Base-by-base conservation (phyloP, 1,140 invertebrate genomes). In the Vanessa atalanta region DNA sequence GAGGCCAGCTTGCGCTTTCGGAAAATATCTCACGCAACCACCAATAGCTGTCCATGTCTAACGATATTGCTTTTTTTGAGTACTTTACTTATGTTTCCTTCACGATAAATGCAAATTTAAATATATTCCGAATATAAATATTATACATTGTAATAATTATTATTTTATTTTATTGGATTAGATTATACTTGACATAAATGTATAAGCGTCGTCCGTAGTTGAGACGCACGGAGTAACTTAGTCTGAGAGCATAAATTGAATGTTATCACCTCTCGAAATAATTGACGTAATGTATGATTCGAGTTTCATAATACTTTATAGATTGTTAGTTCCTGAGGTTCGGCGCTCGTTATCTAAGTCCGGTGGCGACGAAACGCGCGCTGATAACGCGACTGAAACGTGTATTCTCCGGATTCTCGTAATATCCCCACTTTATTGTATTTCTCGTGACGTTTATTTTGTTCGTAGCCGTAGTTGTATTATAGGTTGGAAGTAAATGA, bases 1-100 rank as follows among this genome's bases (percentile, higher is more conserved):
- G 73, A 71, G 15, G 50, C 67, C 3, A 47, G 20, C n/a, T 55
- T 75, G 53, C 68, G 73, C n/a, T 67, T 71, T 69, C 65, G 65
- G 55, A 60, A 37, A n/a, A 48, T 68, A 16, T 61, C 69, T 23
- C 51, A 20, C 48, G 61, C 51, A 2, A 16, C 15, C 12, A 12
- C 9, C 48, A 43, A 9, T 0, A 43, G 37, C 15, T 12, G 13
- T 67, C 31, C 15, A 14, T 51, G 12, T 51, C 47, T 14, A 23
- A 13, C 23, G n/a, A 50, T 66, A 43, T 43, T 43, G 37, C 37
- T 11, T 51, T 3, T 51, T 20, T n/a, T 26, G 5, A 51, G n/a
- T 20, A 15, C n/a, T 15, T 67, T 53, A 60, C 55, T 67, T 37
- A 53, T 55, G 13, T 53, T 67, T 31, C 47, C 26, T 53, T 20